phyloP scores from a whole-genome alignment of 1,140 invertebrate species.

The Tetramorium alpestre region DNA sequence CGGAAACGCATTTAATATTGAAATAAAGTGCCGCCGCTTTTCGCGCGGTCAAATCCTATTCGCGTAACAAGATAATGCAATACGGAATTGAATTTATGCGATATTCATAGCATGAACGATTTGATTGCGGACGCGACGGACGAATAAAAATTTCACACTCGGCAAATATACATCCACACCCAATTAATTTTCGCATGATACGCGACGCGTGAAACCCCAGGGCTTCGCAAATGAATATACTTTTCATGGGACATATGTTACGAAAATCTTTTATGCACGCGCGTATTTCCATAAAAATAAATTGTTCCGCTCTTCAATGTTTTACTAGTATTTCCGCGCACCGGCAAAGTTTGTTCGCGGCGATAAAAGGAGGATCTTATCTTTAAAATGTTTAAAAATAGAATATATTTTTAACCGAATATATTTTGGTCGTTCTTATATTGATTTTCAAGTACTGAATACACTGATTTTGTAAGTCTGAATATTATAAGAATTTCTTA shows the following conservation, averaged over 20 bases:
- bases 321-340: constrained; percentile 26
- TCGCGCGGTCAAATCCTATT: constrained; percentile 35
- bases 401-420: background rate
- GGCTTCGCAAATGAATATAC: constrained; percentile 48
- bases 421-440: background rate
- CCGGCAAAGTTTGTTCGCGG: constrained; percentile 3
- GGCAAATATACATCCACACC: constrained; percentile 35
- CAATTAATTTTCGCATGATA: constrained; percentile 57
- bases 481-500: background rate
- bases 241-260: constrained; percentile 28
- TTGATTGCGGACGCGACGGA: constrained; percentile 27
- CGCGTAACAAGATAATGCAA: constrained; percentile 54
- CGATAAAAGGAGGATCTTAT: constrained; percentile 10
- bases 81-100: constrained; percentile 54
- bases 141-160: constrained; percentile 53
- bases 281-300: constrained; percentile 60
- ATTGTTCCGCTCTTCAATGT: constrained; percentile 40
- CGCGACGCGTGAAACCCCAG: constrained; percentile 31
- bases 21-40: constrained; percentile 40
- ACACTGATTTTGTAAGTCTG: background rate
- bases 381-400: constrained; percentile 18
- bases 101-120: constrained; percentile 49
- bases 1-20: constrained; percentile 57
- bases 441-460: constrained; percentile 4
- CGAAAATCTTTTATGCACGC: constrained; percentile 49